Evolutionary conservation across 2,797 vertebrate genomes (phyloP).

Genomic region (Etheostoma perlongum): DNA sequence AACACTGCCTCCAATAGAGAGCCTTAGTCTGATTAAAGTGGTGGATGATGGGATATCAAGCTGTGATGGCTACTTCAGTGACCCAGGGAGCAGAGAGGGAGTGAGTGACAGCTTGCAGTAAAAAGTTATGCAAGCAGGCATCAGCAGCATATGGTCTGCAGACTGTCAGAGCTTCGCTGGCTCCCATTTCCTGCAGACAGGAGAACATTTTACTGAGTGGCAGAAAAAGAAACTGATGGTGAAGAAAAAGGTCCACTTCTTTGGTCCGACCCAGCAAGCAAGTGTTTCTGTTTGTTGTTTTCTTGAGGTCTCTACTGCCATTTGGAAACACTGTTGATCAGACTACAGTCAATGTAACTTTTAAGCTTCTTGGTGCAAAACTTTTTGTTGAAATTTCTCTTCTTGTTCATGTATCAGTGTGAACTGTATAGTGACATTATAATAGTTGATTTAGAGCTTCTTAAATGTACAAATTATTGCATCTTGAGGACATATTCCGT

Average conservation of each 20-base stretch:
- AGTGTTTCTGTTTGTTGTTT: not conserved
- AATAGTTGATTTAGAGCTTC: not conserved
- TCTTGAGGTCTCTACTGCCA: not conserved
- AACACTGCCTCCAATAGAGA: conserved; percentile 22
- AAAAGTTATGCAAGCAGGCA: conserved; percentile 55
- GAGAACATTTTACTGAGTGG: conserved; percentile 30
- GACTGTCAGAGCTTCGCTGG: conserved; percentile 51
- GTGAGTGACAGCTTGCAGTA: conserved; percentile 70
- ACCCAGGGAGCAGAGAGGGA: conserved; percentile 58
- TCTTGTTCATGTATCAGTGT: not conserved
- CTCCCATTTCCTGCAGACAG: conserved; percentile 32
- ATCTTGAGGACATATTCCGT: not conserved
- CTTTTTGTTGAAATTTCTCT: not conserved
- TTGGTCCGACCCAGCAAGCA: not conserved
- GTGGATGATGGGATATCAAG: conserved; percentile 63
- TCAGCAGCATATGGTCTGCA: conserved; percentile 61
- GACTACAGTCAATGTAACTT: not conserved
- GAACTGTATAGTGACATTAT: not conserved
- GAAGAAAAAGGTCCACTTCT: not conserved
- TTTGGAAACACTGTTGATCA: not conserved
- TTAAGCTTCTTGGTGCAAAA: not conserved
- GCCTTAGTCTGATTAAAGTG: conserved; percentile 57
- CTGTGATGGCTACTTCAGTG: conserved; percentile 56
- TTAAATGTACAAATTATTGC: not conserved
- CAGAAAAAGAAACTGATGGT: conserved; percentile 21